These are phyloP conservation scores for Sitta carolinensis DNA, from an alignment of 2,797 vertebrate species.

Conservation along the genomic window DNA sequence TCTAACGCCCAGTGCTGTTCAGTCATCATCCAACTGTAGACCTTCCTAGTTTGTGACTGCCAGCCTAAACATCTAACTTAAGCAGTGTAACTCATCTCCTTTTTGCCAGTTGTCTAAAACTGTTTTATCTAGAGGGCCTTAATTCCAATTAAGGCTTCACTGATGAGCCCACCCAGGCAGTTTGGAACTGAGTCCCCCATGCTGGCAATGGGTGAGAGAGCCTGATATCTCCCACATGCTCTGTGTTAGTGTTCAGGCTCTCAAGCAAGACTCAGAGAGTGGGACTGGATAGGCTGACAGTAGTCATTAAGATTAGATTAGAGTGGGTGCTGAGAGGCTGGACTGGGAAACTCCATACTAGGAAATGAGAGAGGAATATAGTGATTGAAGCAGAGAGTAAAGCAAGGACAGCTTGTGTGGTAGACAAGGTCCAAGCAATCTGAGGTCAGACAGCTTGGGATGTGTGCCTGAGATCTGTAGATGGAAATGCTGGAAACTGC, in stretches of 20 bases:
- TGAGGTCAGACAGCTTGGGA: background rate
- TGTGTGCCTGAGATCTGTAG: background rate
- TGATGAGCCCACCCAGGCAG: slow-evolving; percentile 41
- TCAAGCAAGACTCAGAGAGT: background rate
- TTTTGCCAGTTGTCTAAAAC: background rate
- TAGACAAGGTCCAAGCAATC: background rate
- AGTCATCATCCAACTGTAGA: background rate
- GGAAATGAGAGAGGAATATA: background rate
- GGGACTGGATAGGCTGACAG: background rate
- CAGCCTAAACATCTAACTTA: background rate
- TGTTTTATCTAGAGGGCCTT: background rate
- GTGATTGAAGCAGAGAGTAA: background rate
- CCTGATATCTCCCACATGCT: background rate
- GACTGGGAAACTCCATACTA: background rate
- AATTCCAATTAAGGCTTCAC: background rate
- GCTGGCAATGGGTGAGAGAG: background rate
- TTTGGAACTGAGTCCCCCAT: background rate
- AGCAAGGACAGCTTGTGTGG: background rate
- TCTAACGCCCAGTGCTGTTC: background rate
- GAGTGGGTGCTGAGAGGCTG: background rate
- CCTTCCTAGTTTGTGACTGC: background rate
- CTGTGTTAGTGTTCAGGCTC: background rate
- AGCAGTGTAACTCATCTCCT: background rate
- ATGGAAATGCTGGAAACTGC: background rate
- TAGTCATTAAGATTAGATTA: slow-evolving; percentile 15